Evolutionary conservation across 2,113 vertebrate species (phyloP), one percentile per base, ranked within the genome.

Genomic region (Hirundichthys speculiger): DNA sequence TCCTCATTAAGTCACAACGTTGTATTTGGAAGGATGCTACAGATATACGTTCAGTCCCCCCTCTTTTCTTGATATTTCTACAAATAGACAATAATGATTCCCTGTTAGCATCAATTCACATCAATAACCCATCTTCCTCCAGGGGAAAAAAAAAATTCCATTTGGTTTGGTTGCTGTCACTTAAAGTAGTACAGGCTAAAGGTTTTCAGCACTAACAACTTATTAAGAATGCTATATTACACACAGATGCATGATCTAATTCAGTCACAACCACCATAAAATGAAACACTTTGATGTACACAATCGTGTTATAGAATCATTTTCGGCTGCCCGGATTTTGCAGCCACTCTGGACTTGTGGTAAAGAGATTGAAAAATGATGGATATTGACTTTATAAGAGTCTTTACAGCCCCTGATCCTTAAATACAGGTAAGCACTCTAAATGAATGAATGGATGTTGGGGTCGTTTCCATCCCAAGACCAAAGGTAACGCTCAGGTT

Each of bases 1-100:
- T 69, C 57, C 58, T 75, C 58, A 64, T 47, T 75, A 64, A 74
- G 54, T 80, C 57, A 75, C 79, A 77, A 55, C 48, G 67, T 16
- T 72, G 41, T 51, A 57, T 73, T 67, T 22, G 8, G 13, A 56
- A 54, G 22, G 48, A 45, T 55, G 0, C 24, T 16, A 30, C 12
- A 56, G 25, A 50, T 71, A 45, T 39, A 45, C 48, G 9, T 64
- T 62, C 19, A 19, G 57, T 61, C 30, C 6, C 13, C 1, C 16
- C 13, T 41, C 24, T 47, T 47, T 40, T 39, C 13, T 19, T 50
- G 1, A 16, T 47, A 51, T 53, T 55, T 62, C 39, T 64, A 42
- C 5, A 41, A 50, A 16, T 27, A 4, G 1, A 42, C 18, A 56
- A 40, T n/a, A 62, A 34, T 11, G 47, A 65, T 27, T 34, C 61